Evolutionary conservation across 2,888 invertebrate genomes (phyloP).

Genomic region (Caenorhabditis sp.): DNA sequence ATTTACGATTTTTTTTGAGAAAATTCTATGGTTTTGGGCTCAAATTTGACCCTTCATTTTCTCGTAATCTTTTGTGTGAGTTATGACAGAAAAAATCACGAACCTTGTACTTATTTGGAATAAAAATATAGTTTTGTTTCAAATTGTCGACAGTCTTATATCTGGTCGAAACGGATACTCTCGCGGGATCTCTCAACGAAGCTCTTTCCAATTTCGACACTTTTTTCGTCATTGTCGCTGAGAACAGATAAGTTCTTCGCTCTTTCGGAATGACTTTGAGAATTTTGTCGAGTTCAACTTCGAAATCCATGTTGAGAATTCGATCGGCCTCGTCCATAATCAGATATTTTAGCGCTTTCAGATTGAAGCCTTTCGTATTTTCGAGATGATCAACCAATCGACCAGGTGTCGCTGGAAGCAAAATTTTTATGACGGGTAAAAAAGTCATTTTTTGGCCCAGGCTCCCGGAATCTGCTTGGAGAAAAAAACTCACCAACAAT

Average conservation of each 20-base stretch:
- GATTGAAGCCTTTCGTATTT: conserved; percentile 95
- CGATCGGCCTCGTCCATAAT: conserved; percentile 99
- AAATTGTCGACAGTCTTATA: conserved; percentile 97
- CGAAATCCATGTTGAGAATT: conserved; percentile 98
- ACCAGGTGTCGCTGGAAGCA: conserved; percentile 78
- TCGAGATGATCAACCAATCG: conserved; percentile 80
- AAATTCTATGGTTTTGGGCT: too few species aligned
- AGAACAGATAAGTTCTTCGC: conserved; percentile 89
- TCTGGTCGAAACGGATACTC: conserved; percentile 87
- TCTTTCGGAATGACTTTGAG: conserved; percentile 89
- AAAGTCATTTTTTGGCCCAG: neutral
- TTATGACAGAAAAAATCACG: conserved; percentile 9
- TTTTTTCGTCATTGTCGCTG: conserved; percentile 95
- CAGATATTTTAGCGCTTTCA: conserved; percentile 81
- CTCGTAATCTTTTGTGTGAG: too few species aligned
- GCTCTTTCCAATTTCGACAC: conserved; percentile 91
- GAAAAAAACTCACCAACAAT: conserved; percentile 78
- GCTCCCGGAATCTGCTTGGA: too few species aligned
- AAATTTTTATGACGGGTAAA: conserved; percentile 23
- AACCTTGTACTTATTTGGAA: conserved; percentile 94
- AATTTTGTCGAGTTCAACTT: conserved; percentile 91
- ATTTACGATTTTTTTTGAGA: too few species aligned
- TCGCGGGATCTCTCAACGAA: conserved; percentile 89
- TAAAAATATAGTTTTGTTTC: conserved; percentile 90
- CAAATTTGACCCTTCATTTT: too few species aligned